phyloP scores from a whole-genome alignment of 2,888 invertebrate species.

The Nomada ruficornis region DNA sequence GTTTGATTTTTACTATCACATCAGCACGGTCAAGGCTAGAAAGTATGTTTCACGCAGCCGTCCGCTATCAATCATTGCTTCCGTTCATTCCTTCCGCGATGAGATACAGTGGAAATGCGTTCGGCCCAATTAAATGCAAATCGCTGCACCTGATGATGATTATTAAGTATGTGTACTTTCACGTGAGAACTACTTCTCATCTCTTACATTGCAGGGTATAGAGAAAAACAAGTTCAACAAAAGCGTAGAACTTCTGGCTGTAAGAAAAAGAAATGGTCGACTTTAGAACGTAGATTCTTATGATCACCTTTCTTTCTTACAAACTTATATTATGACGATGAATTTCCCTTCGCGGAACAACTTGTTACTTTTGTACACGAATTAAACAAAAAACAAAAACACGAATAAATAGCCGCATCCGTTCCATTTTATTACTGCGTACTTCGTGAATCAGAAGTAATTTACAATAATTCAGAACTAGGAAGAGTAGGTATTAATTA shows the following conservation, averaged over 20 bases:
- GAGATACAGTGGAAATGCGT: neutral
- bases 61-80: neutral
- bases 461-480: too few relatives aligned
- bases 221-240: neutral
- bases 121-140: neutral
- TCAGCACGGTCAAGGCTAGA: neutral
- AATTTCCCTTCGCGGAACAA: neutral
- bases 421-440: too few relatives aligned
- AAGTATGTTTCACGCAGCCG: neutral
- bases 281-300: neutral
- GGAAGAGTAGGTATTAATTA: too few relatives aligned
- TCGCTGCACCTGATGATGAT: neutral
- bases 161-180: neutral
- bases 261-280: neutral
- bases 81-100: neutral
- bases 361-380: neutral
- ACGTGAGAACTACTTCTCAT: neutral
- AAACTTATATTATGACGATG: neutral
- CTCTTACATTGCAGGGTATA: neutral
- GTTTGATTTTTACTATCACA: neutral
- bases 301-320: neutral
- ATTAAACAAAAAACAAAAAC: neutral
- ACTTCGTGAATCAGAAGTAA: too few relatives aligned
- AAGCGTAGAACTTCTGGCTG: neutral
- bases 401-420: too few relatives aligned